A percentile compares a stretch with the other conserved stretches of the same genome.
Conservation (phyloP, 1,140 invertebrate species). For the Teleogryllus occipitalis region DNA sequence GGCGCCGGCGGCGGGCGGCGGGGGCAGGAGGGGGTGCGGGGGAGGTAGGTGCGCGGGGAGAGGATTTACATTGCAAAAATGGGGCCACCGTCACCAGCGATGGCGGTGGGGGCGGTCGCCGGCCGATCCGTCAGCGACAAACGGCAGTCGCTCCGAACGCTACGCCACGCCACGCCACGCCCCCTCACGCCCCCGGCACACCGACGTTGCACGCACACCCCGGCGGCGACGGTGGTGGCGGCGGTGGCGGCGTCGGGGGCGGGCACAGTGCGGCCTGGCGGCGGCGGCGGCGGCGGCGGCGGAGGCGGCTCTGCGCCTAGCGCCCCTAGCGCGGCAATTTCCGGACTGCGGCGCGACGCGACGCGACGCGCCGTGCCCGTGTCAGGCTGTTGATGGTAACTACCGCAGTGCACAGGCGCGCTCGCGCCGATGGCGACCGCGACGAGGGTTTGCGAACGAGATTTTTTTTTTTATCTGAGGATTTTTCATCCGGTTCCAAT, state of each 20-base stretch:
- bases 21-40: no score
- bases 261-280: not conserved
- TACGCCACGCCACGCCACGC: not conserved
- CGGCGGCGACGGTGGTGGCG: no score
- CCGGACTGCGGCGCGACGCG: not conserved
- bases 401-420: not conserved
- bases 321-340: not conserved
- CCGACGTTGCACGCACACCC: not conserved
- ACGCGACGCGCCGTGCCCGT: not conserved
- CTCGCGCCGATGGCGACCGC: no score
- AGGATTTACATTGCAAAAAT: not conserved
- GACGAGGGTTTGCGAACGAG: no score
- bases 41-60: no score
- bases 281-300: no score
- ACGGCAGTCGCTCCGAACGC: not conserved
- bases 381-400: not conserved
- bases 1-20: no score
- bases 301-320: not conserved
- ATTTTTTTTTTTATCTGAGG: no score
- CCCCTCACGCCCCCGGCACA: no score
- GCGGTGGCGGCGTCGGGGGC: not conserved
- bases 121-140: not conserved
- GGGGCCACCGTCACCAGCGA: not conserved
- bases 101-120: not conserved
- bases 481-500: no score